Evolutionary conservation across 2,113 vertebrate species (phyloP).

Genomic region (Thinocorus orbignyianus): DNA sequence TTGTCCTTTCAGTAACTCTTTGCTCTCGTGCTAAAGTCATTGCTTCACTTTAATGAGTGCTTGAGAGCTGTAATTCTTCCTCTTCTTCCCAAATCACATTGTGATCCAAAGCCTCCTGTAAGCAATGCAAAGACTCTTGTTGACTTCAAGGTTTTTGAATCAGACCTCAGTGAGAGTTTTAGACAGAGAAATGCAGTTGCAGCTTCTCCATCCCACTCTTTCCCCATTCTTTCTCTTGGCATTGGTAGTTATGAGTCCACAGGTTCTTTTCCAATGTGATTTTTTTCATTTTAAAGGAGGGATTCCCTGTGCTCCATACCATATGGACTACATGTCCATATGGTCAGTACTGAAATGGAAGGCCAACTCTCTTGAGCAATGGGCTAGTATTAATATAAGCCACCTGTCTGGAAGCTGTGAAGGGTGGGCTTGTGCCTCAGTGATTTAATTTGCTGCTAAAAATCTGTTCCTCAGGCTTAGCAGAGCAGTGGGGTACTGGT

Average conservation of each 20-base stretch:
- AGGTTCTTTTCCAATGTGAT: not conserved
- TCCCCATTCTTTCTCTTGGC: not conserved
- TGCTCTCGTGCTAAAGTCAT: not conserved
- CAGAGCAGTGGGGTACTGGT: not conserved
- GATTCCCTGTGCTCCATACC: not conserved
- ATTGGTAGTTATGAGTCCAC: not conserved
- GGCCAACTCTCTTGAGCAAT: not conserved
- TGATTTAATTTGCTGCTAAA: conserved; percentile 5
- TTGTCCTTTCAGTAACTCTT: not conserved
- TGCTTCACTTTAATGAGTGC: not conserved
- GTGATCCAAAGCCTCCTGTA: not conserved
- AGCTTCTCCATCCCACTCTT: not conserved
- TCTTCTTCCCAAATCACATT: not conserved
- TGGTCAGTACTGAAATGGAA: not conserved
- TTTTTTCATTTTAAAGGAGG: not conserved
- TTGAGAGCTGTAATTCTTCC: not conserved
- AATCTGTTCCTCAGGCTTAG: not conserved
- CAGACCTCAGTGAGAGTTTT: not conserved
- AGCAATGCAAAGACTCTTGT: not conserved
- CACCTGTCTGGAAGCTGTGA: not conserved
- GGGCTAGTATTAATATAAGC: not conserved
- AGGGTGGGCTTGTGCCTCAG: not conserved
- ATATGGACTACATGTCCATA: not conserved
- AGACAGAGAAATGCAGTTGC: not conserved
- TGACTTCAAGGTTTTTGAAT: not conserved